These are phyloP conservation scores for Alligator mississippiensis DNA, from an alignment of 2,113 vertebrate species.

Conservation along the genomic window DNA sequence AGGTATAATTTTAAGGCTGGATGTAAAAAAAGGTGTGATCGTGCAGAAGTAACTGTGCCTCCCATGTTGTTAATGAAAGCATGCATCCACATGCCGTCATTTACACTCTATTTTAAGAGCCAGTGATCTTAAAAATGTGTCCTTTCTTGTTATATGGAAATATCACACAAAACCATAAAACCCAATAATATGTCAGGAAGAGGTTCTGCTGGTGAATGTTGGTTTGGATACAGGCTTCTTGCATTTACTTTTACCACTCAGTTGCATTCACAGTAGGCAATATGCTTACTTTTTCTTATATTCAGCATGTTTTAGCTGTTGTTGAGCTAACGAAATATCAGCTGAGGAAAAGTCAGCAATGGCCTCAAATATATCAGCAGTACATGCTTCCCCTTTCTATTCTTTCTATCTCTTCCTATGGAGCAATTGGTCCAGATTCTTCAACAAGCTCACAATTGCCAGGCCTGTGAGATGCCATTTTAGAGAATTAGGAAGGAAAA, in stretches of 20 bases:
- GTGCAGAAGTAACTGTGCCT: neutral
- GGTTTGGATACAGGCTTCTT: conserved; percentile 51
- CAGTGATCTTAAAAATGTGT: neutral
- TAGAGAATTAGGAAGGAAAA: neutral
- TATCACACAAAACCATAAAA: conserved; percentile 78
- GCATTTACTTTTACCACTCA: conserved; percentile 54
- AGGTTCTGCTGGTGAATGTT: conserved; percentile 64
- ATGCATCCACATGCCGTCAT: neutral
- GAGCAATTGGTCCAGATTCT: neutral
- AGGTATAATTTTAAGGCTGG: neutral
- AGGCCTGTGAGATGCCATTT: neutral
- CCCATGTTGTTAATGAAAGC: neutral
- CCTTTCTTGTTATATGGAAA: conserved; percentile 80
- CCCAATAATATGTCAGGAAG: conserved; percentile 78
- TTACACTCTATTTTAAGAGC: conserved; percentile 39
- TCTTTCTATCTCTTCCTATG: accelerated
- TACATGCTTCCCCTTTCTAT: neutral
- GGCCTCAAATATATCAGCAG: neutral
- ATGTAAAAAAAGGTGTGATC: neutral
- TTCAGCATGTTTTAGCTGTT: conserved; percentile 43
- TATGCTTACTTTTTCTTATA: neutral
- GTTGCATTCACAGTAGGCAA: conserved; percentile 36
- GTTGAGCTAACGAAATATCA: neutral
- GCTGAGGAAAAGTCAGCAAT: neutral
- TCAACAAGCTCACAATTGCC: accelerated